Evolutionary conservation across 2,113 vertebrate genomes (phyloP), one percentile per base, ranked within the genome.

Genomic region (Nyctereutes procyonoides): DNA sequence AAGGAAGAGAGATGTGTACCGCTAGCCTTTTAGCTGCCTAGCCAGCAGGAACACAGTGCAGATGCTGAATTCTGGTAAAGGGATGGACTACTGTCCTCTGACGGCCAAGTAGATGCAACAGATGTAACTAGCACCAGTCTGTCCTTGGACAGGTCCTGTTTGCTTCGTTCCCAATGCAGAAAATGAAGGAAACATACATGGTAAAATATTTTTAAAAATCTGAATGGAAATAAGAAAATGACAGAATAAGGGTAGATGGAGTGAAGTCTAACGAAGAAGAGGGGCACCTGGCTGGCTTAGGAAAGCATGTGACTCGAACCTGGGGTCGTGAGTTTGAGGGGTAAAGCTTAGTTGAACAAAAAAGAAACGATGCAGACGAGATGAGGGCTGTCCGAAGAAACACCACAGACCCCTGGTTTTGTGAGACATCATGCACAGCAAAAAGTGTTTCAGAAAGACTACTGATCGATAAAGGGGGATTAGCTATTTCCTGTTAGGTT

Each of bases 111-210:
- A 67, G 79, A 60, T 32, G n/a, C 58, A 76, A 82, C 53, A 58
- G 28, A 77, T n/a, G 53, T 24, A 83, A 35, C 3, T 65, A 48
- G 35, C 63, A 58, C 51, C 35, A 87, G 62, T 38, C 92, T 71
- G 43, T 89, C 80, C 69, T n/a, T 38, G 14, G 80, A 30, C 30
- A 62, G 58, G 58, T 76, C 81, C 38, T 73, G 9, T 56, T 24
- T 55, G 48, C 67, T 22, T 85, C 51, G 35, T 65, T 93, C 79
- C 84, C 58, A 95, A 88, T 93, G 69, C 32, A 86, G 67, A 65
- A 69, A 67, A 71, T 81, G 67, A 81, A 93, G 93, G 6, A 62
- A 95, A 74, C 24, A 83, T 77, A 65, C 17, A 38, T 20, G 26
- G 48, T 82, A 22, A 86, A 73, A 56, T 32, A 35, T 1, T 30